Base-by-base conservation (phyloP, 1,140 invertebrate genomes). In the Papilio polytes region DNA sequence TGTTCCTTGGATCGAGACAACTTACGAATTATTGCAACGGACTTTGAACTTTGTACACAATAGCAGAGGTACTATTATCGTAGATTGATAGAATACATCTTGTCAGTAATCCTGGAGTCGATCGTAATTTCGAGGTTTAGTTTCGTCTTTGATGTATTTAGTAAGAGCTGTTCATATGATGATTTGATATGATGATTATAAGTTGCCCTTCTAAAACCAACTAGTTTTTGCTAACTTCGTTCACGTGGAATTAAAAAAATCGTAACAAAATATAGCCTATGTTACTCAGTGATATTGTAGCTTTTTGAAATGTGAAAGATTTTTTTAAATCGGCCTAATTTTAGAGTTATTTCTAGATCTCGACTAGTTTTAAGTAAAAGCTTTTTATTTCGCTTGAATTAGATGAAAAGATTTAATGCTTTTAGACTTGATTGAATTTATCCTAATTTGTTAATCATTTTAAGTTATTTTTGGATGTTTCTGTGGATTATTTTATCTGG, bases 91-190 rank as follows among this genome's bases (percentile, higher is more conserved):
- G 72, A 56, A 63, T 18, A 44, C 79, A 84, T 86, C 73, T 82
- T 83, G 74, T 63, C 83, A 73, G 84, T 89, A 89, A 89, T 89
- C 88, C 86, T 48, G 87, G 84, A 87, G 84, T 81, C 73, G 85
- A 86, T 82, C 80, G 80, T 83, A 82, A 76, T 82, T 74, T 80
- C 80, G 77, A 82, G 82, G 81, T 85, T 84, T 81, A 84, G 83
- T 83, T 84, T 51, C 59, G 83, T 84, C 74, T 85, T 82, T 81
- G 76, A 84, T 56, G 70, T 76, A 82, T 83, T 20, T 80, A 78
- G 48, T 80, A 82, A 84, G 80, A 84, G 79, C 59, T 76, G 46
- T 51, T 9, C 36, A 41, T 74, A 53, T n/a, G 48, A 53, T n/a
- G 48, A 9, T 0, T 56, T 56, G 20, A 2, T 56, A 3, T 2